Conservation (phyloP, 2,113 vertebrate genomes). For the Pangasianodon hypophthalmus region DNA sequence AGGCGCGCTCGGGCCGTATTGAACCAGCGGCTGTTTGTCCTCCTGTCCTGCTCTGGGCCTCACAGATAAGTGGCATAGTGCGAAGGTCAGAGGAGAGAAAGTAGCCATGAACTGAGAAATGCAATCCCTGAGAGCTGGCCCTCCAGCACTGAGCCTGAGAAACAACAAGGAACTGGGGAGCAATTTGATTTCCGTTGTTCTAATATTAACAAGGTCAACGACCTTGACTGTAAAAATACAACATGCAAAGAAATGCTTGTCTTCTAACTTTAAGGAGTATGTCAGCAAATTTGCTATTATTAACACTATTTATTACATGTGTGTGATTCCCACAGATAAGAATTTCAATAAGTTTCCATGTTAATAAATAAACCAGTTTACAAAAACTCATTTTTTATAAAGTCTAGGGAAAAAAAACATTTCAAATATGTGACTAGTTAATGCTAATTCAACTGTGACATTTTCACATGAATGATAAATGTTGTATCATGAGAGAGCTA, state of each 20-base stretch:
- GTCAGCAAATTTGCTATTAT: not conserved
- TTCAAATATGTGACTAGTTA: not conserved
- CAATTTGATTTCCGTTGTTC: not conserved
- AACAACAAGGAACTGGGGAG: not conserved
- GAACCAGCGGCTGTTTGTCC: slow-evolving; percentile 43
- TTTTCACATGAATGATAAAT: not conserved
- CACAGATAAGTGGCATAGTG: slow-evolving; percentile 50
- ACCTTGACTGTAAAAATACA: not conserved
- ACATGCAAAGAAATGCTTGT: not conserved
- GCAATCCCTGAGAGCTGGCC: not conserved
- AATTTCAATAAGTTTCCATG: not conserved
- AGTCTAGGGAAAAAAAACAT: not conserved
- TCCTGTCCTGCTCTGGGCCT: slow-evolving; percentile 21
- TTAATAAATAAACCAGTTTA: not conserved
- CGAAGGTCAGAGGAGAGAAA: slow-evolving; percentile 53
- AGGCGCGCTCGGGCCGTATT: slow-evolving; percentile 30
- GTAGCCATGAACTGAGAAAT: not conserved
- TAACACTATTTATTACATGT: not conserved
- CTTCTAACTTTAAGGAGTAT: too few species aligned
- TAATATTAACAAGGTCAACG: not conserved
- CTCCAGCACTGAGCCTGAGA: not conserved
- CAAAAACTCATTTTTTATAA: not conserved
- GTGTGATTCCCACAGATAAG: not conserved
- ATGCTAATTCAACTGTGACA: not conserved
- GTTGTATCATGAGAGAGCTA: too few species aligned